Percentiles rank a stretch among this genome's conserved stretches.
phyloP scores from a whole-genome alignment of 1,140 invertebrate genomes.

The Arion vulgaris region DNA sequence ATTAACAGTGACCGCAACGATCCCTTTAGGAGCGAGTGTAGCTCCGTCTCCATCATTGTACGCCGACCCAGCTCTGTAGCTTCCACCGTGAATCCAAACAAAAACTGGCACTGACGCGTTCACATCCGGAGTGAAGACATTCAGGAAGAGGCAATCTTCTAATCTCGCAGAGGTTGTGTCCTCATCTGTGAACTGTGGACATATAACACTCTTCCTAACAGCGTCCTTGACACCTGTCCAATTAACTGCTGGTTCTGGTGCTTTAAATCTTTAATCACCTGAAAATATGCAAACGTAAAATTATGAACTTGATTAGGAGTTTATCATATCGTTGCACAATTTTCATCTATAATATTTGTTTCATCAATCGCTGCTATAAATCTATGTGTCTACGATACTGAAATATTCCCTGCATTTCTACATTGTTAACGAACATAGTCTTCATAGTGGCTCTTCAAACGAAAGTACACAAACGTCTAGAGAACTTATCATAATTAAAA shows the following conservation, averaged over 20 bases:
- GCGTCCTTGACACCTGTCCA: conserved; percentile 19
- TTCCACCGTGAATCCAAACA: conserved; percentile 96
- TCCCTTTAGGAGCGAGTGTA: conserved; percentile 81
- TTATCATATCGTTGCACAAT: no score
- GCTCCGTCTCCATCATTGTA: conserved; percentile 80
- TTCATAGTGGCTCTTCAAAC: no score
- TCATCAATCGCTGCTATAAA: no score
- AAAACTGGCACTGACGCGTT: conserved; percentile 77
- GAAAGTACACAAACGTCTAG: no score
- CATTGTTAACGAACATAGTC: no score
- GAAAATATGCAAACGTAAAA: background rate
- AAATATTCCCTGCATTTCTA: no score
- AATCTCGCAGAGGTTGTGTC: background rate
- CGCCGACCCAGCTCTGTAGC: conserved; percentile 91
- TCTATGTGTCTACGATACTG: no score
- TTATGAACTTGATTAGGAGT: no score
- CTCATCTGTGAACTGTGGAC: background rate
- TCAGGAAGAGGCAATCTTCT: conserved; percentile 95
- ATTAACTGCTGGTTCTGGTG: background rate
- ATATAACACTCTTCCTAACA: background rate
- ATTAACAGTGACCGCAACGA: conserved; percentile 76
- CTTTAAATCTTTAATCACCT: background rate
- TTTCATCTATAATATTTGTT: no score
- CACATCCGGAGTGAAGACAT: conserved; percentile 81
- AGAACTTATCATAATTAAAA: no score